Percentiles rank a stretch among this genome's conserved stretches.
phyloP scores from a whole-genome alignment of 2,888 invertebrate species.

The Macaria liturata region DNA sequence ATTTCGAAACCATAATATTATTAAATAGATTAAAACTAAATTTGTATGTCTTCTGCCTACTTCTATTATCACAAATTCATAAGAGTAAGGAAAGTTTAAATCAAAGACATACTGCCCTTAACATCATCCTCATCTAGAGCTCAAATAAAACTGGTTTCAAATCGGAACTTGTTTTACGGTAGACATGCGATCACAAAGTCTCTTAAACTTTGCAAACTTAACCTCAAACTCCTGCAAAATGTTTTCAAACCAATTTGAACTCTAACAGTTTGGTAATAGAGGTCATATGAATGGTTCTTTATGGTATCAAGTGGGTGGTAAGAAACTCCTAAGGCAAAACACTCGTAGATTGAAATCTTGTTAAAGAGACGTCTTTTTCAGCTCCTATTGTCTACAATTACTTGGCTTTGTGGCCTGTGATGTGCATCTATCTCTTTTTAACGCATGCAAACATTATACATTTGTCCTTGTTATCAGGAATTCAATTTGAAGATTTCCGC shows the following conservation, averaged over 20 bases:
- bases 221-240: background rate
- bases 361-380: constrained; percentile 81
- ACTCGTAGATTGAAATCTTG: constrained; percentile 78
- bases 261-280: constrained; percentile 24
- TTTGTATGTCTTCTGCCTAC: no score
- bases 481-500: constrained; percentile 73
- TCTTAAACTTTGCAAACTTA: constrained; percentile 45
- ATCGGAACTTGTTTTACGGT: constrained; percentile 77
- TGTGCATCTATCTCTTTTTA: constrained; percentile 48
- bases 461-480: constrained; percentile 60
- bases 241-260: constrained; percentile 26
- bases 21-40: no score
- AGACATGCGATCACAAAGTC: constrained; percentile 75
- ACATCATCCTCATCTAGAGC: constrained; percentile 22
- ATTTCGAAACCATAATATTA: no score
- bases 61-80: no score
- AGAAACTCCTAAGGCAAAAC: constrained; percentile 68
- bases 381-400: constrained; percentile 81
- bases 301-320: constrained; percentile 39
- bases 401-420: constrained; percentile 71
- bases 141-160: constrained; percentile 52
- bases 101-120: no score
- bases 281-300: constrained; percentile 2
- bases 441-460: constrained; percentile 32
- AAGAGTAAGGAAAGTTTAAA: no score